Base-by-base conservation (phyloP, 2,113 vertebrate genomes). In the Prietella phreatophila region DNA sequence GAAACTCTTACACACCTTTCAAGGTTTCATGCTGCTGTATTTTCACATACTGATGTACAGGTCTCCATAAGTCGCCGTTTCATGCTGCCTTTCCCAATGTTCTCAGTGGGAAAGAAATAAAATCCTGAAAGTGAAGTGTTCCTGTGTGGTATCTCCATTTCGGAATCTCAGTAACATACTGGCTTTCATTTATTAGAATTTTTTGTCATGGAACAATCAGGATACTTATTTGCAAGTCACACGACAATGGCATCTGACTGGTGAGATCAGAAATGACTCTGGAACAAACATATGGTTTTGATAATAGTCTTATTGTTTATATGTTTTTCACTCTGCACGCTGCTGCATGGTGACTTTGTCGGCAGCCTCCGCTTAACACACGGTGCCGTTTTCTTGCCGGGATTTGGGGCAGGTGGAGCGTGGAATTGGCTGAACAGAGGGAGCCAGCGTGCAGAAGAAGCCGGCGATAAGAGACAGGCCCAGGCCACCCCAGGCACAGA, bases 371-470 rank as follows among this genome's bases (percentile, higher is more conserved):
- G 39, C 92, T 96, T 97, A 99, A 96, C 97, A 99, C 93, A 99
- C 96, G 63, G 97, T 99, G 94, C 97, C 97, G 10, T 99, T 99
- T 94, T 99, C 97, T 91, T 97, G 97, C 93, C 97, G 96, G 91
- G 97, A 96, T 96, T 99, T 99, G 93, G 98, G 97, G 93, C 94
- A 97, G 95, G 97, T 97, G 94, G 98, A 99, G 93, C 97, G 97
- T 92, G 97, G 97, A 92, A 99, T 96, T 82, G 98, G 97, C 93
- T 99, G 98, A 81, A 99, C 96, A 67, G 97, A 99, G 85, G 98
- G 98, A 87, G 98, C 98, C 95, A 99, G 96, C 83, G 98, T 99
- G 95, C 98, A 99, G 96, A 99, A 99, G 96, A 99, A 99, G 85
- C 97, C 97, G 33, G 98, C 97, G 91, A 99, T 98, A 25, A 99